phyloP scores from a whole-genome alignment of 2,888 invertebrate genomes.

The Dilophus febrilis region DNA sequence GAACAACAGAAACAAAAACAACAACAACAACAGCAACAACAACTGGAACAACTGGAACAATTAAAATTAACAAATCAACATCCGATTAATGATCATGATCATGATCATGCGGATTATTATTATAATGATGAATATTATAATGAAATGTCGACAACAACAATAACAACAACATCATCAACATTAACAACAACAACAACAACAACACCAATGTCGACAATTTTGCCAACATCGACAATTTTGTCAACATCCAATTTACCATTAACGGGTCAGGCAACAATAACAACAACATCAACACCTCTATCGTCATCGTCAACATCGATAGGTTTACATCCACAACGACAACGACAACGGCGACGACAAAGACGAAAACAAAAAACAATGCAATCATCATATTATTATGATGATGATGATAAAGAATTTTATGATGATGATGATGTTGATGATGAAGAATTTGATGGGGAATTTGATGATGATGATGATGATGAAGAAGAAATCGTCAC shows the following conservation, averaged over 20 bases:
- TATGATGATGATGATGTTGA: slow-evolving; percentile 17
- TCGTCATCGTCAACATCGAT: slow-evolving; percentile 14
- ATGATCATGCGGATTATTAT: slow-evolving; percentile 13
- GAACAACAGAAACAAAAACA: neutral
- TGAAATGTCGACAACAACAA: neutral
- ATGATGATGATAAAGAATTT: neutral
- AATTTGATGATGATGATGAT: no score
- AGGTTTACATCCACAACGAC: no score
- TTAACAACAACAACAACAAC: neutral
- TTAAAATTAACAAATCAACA: slow-evolving; percentile 10
- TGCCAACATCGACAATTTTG: neutral
- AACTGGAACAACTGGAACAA: slow-evolving; percentile 2
- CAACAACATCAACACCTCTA: neutral
- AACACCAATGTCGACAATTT: neutral
- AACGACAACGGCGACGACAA: slow-evolving; percentile 2
- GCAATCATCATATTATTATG: neutral
- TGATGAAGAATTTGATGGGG: slow-evolving; percentile 18
- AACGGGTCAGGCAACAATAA: slow-evolving; percentile 11
- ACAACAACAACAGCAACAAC: neutral
- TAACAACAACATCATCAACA: neutral
- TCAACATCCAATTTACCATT: slow-evolving; percentile 1
- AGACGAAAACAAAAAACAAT: neutral
- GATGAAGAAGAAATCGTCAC: no score
- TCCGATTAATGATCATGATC: slow-evolving; percentile 21
- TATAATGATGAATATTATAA: neutral